Conservation (phyloP, 2,113 vertebrate genomes). For the Harpagus bidentatus region DNA sequence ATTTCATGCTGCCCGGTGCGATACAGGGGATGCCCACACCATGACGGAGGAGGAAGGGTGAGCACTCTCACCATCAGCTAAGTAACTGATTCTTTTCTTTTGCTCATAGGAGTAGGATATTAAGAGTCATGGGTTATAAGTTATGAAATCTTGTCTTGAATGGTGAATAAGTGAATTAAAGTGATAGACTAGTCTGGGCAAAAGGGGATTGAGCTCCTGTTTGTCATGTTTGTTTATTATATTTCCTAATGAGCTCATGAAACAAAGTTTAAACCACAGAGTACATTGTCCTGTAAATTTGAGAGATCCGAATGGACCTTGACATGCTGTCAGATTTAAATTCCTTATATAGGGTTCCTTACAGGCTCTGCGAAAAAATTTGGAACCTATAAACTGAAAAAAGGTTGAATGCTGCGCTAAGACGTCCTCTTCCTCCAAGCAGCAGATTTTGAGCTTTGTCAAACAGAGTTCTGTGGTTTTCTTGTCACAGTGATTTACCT, state of each 20-base stretch:
- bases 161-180: not conserved
- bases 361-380: not conserved
- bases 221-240: not conserved
- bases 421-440: not conserved
- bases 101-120: not conserved
- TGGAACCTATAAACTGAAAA: not conserved
- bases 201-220: not conserved
- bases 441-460: not conserved
- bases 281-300: not conserved
- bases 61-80: not conserved
- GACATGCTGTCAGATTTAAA: not conserved
- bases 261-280: not conserved
- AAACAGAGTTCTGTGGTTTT: not conserved
- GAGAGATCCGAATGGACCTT: not conserved
- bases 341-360: not conserved
- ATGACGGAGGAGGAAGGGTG: too few relatives aligned
- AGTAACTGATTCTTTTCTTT: not conserved
- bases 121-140: not conserved
- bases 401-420: not conserved
- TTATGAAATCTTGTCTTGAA: not conserved
- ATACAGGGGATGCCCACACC: fast-evolving
- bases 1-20: not conserved
- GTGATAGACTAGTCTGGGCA: not conserved
- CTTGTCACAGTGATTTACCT: not conserved
- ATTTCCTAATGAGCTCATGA: not conserved